Conservation (phyloP, 2,113 vertebrate species). For the Gnathonemus longibarbis region DNA sequence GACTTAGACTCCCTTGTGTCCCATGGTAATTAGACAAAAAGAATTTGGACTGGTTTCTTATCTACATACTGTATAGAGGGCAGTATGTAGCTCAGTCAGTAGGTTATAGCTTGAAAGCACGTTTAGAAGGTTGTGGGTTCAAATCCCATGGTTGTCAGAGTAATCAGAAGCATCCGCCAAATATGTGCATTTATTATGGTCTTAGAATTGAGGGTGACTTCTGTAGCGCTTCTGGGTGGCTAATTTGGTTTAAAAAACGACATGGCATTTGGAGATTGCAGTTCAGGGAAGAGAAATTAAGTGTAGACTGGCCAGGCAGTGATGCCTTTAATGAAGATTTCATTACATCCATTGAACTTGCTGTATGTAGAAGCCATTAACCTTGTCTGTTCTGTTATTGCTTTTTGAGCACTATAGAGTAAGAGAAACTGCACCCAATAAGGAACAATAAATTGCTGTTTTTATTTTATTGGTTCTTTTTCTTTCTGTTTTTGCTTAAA, state of each 20-base stretch:
- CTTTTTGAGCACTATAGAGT: conserved; percentile 4
- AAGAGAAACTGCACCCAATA: conserved; percentile 8
- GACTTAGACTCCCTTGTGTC: neutral
- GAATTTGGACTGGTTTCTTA: neutral
- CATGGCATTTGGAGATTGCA: conserved; percentile 15
- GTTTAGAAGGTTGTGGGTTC: neutral
- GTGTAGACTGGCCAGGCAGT: conserved; percentile 1
- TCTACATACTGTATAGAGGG: neutral
- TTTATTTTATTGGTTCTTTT: conserved; percentile 7
- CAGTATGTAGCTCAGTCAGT: neutral
- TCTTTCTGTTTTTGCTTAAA: conserved; percentile 3
- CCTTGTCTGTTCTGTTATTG: conserved; percentile 19
- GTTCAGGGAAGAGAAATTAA: conserved; percentile 17
- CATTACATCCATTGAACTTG: conserved; percentile 16
- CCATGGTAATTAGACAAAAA: neutral
- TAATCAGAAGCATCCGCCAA: neutral
- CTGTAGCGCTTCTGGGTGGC: conserved; percentile 8
- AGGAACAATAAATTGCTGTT: conserved; percentile 13
- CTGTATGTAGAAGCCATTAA: conserved; percentile 19
- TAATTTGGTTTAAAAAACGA: conserved; percentile 11
- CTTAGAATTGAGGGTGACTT: neutral
- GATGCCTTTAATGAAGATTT: conserved; percentile 20
- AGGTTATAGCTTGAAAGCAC: neutral
- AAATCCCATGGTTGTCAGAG: neutral
- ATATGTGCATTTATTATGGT: neutral